Conservation (phyloP, 2,113 vertebrate species). For the Triplophysa rosa region DNA sequence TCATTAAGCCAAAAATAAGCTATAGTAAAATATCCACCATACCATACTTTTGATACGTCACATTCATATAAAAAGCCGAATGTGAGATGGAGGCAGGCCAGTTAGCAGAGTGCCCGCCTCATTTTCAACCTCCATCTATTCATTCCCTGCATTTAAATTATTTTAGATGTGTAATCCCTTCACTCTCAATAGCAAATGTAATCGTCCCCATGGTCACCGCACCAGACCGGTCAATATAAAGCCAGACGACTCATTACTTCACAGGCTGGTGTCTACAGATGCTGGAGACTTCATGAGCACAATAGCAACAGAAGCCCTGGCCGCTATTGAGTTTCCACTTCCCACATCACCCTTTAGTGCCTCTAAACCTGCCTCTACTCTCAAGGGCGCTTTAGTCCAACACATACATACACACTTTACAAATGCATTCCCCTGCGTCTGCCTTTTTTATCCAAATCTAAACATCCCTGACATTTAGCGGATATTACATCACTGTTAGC, state of each 20-base stretch:
- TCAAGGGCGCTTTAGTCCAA: slow-evolving; percentile 76
- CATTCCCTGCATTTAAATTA: slow-evolving; percentile 77
- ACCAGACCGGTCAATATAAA: slow-evolving; percentile 77
- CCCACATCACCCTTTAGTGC: slow-evolving; percentile 75
- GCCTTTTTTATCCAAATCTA: background rate
- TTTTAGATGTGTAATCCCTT: slow-evolving; percentile 79
- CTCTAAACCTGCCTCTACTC: slow-evolving; percentile 66
- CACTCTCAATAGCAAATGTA: slow-evolving; percentile 79
- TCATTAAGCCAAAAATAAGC: background rate
- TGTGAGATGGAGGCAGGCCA: background rate
- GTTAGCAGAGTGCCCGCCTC: slow-evolving; percentile 52
- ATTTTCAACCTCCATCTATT: slow-evolving; percentile 70
- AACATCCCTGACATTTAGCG: slow-evolving; percentile 1
- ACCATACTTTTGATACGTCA: background rate
- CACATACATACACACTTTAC: slow-evolving; percentile 60
- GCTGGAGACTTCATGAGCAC: slow-evolving; percentile 72
- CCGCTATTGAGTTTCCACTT: slow-evolving; percentile 75
- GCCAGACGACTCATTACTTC: slow-evolving; percentile 79
- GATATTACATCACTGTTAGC: background rate
- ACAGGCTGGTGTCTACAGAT: slow-evolving; percentile 64
- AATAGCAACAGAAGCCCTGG: slow-evolving; percentile 67
- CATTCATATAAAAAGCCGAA: background rate
- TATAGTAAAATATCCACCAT: background rate
- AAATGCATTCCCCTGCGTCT: slow-evolving; percentile 18
- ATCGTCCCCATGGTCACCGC: slow-evolving; percentile 74